phyloP scores from a whole-genome alignment of 2,113 vertebrate species.

The Falcunculus frontatus region DNA sequence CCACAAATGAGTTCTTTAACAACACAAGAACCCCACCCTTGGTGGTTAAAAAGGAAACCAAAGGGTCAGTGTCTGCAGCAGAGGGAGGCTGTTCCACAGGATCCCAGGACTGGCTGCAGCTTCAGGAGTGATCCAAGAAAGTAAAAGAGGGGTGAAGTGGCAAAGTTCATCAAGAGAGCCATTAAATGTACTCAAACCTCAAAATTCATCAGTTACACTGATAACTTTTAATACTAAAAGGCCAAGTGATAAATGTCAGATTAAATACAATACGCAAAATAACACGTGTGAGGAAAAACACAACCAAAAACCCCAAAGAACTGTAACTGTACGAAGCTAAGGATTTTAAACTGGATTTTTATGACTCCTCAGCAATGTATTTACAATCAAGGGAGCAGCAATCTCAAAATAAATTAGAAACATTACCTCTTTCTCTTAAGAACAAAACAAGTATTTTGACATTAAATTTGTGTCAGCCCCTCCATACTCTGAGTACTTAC shows the following conservation, averaged over 20 bases:
- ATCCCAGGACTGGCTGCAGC: neutral
- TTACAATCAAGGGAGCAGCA: neutral
- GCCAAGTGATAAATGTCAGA: neutral
- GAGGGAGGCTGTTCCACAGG: neutral
- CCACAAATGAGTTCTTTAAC: neutral
- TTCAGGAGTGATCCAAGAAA: neutral
- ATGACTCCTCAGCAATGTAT: neutral
- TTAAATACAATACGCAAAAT: neutral
- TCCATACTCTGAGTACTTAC: neutral
- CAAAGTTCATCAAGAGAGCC: neutral
- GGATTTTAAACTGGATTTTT: neutral
- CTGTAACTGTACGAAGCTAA: neutral
- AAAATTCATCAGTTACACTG: neutral
- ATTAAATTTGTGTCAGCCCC: neutral
- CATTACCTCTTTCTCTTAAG: neutral
- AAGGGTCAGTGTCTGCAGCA: neutral
- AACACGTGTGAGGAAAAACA: neutral
- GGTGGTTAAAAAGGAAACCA: neutral
- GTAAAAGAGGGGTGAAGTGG: neutral
- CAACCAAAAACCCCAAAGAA: neutral
- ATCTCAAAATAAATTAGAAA: neutral
- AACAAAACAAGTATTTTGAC: neutral
- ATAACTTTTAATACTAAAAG: neutral
- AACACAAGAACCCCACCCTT: neutral
- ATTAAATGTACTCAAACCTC: neutral